Conservation (phyloP, 1,140 invertebrate genomes). For the Aradophagus sp. region DNA sequence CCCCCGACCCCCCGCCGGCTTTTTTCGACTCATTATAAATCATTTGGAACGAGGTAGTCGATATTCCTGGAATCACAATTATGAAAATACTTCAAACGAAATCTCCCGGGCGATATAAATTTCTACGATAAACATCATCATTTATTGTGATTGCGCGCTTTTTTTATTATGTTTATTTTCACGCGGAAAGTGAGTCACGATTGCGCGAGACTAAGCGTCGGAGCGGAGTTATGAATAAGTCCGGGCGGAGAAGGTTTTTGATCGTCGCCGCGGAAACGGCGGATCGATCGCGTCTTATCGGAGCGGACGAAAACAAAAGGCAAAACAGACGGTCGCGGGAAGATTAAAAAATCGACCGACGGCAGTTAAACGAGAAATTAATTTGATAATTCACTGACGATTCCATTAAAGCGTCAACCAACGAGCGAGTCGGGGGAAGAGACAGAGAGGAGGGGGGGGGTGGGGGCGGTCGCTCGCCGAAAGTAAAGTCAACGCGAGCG, state of each 20-base stretch:
- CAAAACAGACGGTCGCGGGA: background rate
- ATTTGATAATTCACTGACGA: constrained; percentile 44
- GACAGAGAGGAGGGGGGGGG: no score
- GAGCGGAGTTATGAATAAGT: no score
- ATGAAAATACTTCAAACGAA: constrained; percentile 54
- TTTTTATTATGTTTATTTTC: constrained; percentile 45
- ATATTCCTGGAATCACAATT: constrained; percentile 48
- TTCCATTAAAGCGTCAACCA: constrained; percentile 32
- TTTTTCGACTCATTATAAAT: constrained; percentile 52
- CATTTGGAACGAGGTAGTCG: constrained; percentile 42
- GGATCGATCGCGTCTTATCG: no score
- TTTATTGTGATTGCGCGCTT: constrained; percentile 33
- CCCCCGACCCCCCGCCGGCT: constrained; percentile 17
- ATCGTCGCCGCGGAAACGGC: no score
- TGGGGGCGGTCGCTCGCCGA: constrained; percentile 33
- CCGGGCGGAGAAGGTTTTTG: no score
- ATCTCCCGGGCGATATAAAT: constrained; percentile 34
- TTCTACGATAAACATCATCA: constrained; percentile 34
- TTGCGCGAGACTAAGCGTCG: constrained; percentile 3
- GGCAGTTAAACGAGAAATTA: constrained; percentile 11
- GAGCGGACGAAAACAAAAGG: no score
- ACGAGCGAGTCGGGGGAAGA: constrained; percentile 21
- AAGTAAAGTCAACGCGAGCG: constrained; percentile 47
- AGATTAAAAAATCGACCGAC: no score
- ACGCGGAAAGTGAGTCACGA: constrained; percentile 20